phyloP scores from a whole-genome alignment of 2,888 invertebrate species.

The Micoletzkya japonica region DNA sequence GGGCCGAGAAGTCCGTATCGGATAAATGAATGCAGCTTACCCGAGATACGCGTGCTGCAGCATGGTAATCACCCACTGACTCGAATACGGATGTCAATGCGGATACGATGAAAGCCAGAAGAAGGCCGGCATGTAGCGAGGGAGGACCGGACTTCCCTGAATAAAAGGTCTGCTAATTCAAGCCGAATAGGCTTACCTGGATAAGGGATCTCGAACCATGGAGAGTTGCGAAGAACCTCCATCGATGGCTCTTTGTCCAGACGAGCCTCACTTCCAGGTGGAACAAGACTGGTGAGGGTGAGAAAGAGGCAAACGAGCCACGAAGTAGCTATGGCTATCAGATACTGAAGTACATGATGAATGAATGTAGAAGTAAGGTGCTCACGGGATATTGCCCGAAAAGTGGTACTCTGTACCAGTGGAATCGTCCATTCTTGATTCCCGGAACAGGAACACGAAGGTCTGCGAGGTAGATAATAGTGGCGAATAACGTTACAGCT shows the following conservation, averaged over 20 bases:
- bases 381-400: constrained; percentile 62
- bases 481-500: constrained; percentile 55
- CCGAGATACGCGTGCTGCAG: constrained; percentile 74
- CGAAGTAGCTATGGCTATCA: constrained; percentile 58
- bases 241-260: constrained; percentile 55
- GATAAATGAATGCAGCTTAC: too few relatives aligned
- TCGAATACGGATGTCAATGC: constrained; percentile 62
- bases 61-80: constrained; percentile 76
- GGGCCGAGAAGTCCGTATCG: too few relatives aligned
- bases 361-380: neutral
- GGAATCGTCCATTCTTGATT: constrained; percentile 47
- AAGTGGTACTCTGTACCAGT: constrained; percentile 47
- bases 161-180: neutral
- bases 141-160: constrained; percentile 58
- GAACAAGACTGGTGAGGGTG: constrained; percentile 52
- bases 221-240: constrained; percentile 47
- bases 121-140: constrained; percentile 52
- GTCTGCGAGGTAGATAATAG: constrained; percentile 58
- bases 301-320: constrained; percentile 59
- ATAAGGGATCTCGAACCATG: constrained; percentile 56
- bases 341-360: constrained; percentile 43
- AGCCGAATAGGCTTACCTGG: constrained; percentile 39
- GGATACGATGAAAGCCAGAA: constrained; percentile 56
- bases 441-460: constrained; percentile 56
- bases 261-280: constrained; percentile 52